Evolutionary conservation across 2,113 vertebrate species (phyloP), one percentile per base, ranked within the genome.

Genomic region (Mellivora capensis): DNA sequence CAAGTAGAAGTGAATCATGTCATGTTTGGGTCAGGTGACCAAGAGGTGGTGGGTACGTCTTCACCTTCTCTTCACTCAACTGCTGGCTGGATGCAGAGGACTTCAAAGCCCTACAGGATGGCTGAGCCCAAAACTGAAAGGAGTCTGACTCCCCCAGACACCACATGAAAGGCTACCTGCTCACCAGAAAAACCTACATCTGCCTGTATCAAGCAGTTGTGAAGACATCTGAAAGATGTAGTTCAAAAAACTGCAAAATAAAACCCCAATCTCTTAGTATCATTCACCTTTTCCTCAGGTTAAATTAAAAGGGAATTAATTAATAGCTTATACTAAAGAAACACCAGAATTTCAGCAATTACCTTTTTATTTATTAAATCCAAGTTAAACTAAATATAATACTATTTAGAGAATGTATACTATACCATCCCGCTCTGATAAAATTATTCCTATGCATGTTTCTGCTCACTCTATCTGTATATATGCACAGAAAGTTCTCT

Each of bases 321-420:
- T 67, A 79, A 76, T 57, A 17, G 62, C 15, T 82, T 74, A 42
- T 52, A 62, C 14, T 83, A 52, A 77, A 74, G 86, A 59, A 69
- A 74, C 15, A 57, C 31, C 12, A 25, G 18, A 23, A 37, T 74
- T 82, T 34, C 20, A 93, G 77, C 39, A 52, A 44, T 57, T 74
- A 71, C 62, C 72, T 59, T 84, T 72, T 83, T 34, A 20, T 87
- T 47, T 57, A 83, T 47, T 94, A 96, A 94, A 81, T 84, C 3
- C 21, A 94, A 87, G 49, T 81, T 89, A 79, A 59, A 84, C 52
- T 81, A 91, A 81, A 94, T 86, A n/a, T 27, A 94, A 80, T 64
- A 80, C 71, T 79, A 79, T 59, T 64, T 44, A 82, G 29, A 86
- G 67, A 84, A 89, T 77, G 49, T 59, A 21, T 34, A 47, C 29